These are phyloP conservation scores for Nyctereutes procyonoides DNA, from an alignment of 2,113 vertebrate genomes.

Conservation along the genomic window DNA sequence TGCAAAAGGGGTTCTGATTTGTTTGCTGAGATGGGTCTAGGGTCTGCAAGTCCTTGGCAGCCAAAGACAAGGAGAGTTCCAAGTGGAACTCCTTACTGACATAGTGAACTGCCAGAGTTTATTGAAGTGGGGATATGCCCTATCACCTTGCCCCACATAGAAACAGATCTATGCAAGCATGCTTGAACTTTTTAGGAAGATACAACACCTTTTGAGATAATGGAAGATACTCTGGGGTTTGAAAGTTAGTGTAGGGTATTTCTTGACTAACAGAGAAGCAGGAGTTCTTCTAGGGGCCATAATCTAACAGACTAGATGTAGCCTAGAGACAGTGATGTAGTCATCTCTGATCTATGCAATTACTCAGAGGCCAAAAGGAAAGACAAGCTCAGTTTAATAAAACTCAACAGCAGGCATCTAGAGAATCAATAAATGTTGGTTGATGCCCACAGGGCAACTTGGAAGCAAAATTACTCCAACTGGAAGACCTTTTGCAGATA, in stretches of 20 bases:
- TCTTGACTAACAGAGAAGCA: not conserved
- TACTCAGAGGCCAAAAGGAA: constrained; percentile 38
- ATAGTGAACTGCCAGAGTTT: not conserved
- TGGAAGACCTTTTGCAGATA: constrained; percentile 53
- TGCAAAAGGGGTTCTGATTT: not conserved
- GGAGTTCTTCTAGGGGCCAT: not conserved
- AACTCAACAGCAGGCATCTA: constrained; percentile 26
- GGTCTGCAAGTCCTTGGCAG: not conserved
- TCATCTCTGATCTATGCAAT: not conserved
- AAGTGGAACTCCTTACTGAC: not conserved
- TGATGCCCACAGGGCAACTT: constrained; percentile 44
- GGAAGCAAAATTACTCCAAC: constrained; percentile 44
- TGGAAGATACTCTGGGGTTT: not conserved
- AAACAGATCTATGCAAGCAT: not conserved
- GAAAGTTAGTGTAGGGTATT: not conserved
- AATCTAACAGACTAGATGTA: not conserved
- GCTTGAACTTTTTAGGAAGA: not conserved
- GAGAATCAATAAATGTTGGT: constrained; percentile 35
- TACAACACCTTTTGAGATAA: not conserved
- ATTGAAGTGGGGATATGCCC: not conserved
- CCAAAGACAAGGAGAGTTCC: not conserved
- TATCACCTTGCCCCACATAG: not conserved
- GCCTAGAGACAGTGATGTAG: not conserved
- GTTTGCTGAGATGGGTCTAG: not conserved
- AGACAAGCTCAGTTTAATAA: constrained; percentile 54